A percentile compares a stretch with the other conserved stretches of the same genome.
Conservation (phyloP, 2,797 vertebrate genomes). For the Leptodactylus fallax region DNA sequence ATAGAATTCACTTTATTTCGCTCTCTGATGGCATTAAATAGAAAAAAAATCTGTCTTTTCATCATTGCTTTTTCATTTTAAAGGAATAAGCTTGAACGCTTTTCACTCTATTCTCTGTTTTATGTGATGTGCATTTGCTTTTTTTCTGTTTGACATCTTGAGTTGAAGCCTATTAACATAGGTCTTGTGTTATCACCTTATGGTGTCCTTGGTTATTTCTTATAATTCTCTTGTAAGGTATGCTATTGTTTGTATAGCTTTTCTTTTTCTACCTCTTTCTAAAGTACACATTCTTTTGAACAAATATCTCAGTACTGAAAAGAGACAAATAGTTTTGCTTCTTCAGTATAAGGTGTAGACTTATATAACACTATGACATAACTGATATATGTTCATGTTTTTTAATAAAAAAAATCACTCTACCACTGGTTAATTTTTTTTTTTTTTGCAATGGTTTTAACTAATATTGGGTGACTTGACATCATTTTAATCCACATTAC, state of each 20-base stretch:
- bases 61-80: slow-evolving; percentile 44
- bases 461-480: too few relatives aligned
- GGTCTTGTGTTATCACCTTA: slow-evolving; percentile 47
- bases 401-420: too few relatives aligned
- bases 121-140: slow-evolving; percentile 23
- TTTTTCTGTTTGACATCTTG: slow-evolving; percentile 31
- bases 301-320: not conserved
- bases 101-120: slow-evolving; percentile 52
- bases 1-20: slow-evolving; percentile 34
- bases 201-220: slow-evolving; percentile 16
- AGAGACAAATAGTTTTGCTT: too few relatives aligned
- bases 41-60: slow-evolving; percentile 38
- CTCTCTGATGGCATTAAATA: slow-evolving; percentile 29
- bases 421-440: too few relatives aligned
- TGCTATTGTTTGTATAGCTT: not conserved
- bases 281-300: slow-evolving; percentile 1
- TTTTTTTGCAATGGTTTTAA: too few relatives aligned
- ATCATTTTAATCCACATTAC: too few relatives aligned
- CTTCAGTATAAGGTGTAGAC: too few relatives aligned
- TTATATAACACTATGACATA: too few relatives aligned
- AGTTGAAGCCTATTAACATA: slow-evolving; percentile 45
- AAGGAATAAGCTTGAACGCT: slow-evolving; percentile 34
- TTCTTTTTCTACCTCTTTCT: not conserved
- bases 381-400: too few relatives aligned
- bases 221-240: slow-evolving; percentile 27